These are phyloP conservation scores for Coptotermes formosanus DNA, from an alignment of 1,140 invertebrate genomes.

Conservation along the genomic window DNA sequence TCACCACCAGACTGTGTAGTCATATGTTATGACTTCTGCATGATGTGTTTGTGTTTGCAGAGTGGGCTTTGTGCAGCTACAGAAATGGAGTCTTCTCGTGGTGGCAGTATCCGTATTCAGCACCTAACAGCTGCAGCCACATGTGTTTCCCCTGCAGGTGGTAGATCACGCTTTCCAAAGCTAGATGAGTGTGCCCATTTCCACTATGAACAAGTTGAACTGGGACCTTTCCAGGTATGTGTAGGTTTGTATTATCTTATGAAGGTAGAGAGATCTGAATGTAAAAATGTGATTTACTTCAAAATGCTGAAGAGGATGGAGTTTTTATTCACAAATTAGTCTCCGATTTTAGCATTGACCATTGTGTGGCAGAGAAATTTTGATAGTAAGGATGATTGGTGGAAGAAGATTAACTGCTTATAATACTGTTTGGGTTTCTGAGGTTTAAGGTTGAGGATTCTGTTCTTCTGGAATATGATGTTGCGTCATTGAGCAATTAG, in stretches of 20 bases:
- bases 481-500: no score
- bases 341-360: no score
- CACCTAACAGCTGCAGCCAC: constrained; percentile 40
- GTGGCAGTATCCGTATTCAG: constrained; percentile 44
- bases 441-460: no score
- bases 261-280: not conserved
- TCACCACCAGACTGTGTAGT: not conserved
- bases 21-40: no score
- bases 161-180: constrained; percentile 74
- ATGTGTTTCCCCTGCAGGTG: constrained; percentile 36
- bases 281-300: not conserved
- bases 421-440: no score
- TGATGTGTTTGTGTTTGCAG: constrained; percentile 38
- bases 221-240: constrained; percentile 69
- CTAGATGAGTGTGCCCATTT: constrained; percentile 98
- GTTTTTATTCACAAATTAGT: no score
- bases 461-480: no score
- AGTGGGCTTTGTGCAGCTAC: constrained; percentile 45
- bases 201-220: constrained; percentile 91
- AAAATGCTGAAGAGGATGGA: not conserved
- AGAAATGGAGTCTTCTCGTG: constrained; percentile 44
- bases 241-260: not conserved
- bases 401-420: no score
- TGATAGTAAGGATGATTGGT: no score
- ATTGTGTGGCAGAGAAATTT: no score